Percentiles rank a stretch among this genome's conserved stretches.
Conservation (phyloP, 92 coral and sea anemone species). For the Zoanthus sociatus region DNA sequence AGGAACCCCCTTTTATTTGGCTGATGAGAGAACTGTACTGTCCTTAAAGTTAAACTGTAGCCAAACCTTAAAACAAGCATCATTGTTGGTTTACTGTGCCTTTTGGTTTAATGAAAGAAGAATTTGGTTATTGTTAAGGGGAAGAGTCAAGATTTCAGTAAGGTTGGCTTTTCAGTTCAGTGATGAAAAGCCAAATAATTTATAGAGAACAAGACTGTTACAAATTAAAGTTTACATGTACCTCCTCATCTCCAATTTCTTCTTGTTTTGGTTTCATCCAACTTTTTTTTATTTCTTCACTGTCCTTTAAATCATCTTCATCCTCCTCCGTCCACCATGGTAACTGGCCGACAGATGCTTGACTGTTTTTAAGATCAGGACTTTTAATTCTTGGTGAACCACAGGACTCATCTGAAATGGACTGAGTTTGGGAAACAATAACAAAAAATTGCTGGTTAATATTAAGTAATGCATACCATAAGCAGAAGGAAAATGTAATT, state of each 20-base stretch:
- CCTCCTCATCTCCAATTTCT: constrained; percentile 41
- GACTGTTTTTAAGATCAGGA: constrained; percentile 66
- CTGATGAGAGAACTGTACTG: too few relatives aligned
- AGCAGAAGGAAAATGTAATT: too few relatives aligned
- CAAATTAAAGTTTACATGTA: not conserved
- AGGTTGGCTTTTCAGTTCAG: too few relatives aligned
- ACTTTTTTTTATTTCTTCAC: constrained; percentile 69
- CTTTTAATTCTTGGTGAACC: constrained; percentile 87
- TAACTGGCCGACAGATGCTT: constrained; percentile 44
- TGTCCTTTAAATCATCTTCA: constrained; percentile 64
- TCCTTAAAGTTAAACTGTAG: too few relatives aligned
- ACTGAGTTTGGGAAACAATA: constrained; percentile 50
- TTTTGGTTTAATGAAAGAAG: too few relatives aligned
- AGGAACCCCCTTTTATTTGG: too few relatives aligned
- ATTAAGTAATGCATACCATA: too few relatives aligned
- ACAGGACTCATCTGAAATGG: constrained; percentile 91
- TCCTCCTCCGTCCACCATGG: constrained; percentile 92
- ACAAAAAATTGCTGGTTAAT: not conserved
- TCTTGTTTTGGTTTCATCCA: constrained; percentile 77
- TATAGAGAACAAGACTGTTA: not conserved
- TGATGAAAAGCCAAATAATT: too few relatives aligned
- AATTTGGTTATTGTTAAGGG: too few relatives aligned
- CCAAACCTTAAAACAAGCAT: too few relatives aligned
- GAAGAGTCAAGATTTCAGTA: too few relatives aligned
- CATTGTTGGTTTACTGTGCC: too few relatives aligned